A percentile compares a stretch with the other conserved stretches of the same genome.
These are phyloP conservation scores for Manduca sexta DNA, from an alignment of 1,140 invertebrate genomes.

Conservation along the genomic window DNA sequence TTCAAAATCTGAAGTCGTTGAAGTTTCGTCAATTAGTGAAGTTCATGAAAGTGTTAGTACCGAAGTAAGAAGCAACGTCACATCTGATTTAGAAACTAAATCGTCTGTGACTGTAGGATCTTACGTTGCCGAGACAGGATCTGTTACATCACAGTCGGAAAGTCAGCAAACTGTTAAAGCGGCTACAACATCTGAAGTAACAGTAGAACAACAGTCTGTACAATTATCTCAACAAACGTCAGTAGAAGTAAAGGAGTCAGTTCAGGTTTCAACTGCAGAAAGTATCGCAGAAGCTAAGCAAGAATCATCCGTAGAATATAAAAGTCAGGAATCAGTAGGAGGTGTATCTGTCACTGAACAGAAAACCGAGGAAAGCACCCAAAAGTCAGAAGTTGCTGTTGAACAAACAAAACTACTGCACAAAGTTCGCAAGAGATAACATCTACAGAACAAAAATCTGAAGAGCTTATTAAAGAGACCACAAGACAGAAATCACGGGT, in stretches of 20 bases:
- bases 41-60: conserved; percentile 31
- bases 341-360: neutral
- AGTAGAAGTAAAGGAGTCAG: neutral
- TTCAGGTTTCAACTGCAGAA: conserved; percentile 4
- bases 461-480: neutral
- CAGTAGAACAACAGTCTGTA: conserved; percentile 16
- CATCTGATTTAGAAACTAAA: conserved; percentile 47
- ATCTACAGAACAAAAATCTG: neutral
- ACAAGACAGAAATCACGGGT: conserved; percentile 1
- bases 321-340: conserved; percentile 2
- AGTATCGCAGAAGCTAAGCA: neutral
- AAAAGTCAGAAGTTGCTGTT: neutral
- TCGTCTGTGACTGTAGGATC: conserved; percentile 34
- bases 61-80: conserved; percentile 31
- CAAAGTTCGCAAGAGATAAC: too few species aligned
- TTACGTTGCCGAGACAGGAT: conserved; percentile 26
- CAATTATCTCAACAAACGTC: conserved; percentile 6
- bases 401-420: too few species aligned
- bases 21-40: conserved; percentile 38
- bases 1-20: conserved; percentile 46
- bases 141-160: conserved; percentile 26
- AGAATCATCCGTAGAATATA: conserved; percentile 4
- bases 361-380: neutral
- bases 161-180: conserved; percentile 30
- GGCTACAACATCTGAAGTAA: conserved; percentile 13